Evolutionary conservation across 2,888 invertebrate species (phyloP).

Genomic region (Proisotoma minuta): DNA sequence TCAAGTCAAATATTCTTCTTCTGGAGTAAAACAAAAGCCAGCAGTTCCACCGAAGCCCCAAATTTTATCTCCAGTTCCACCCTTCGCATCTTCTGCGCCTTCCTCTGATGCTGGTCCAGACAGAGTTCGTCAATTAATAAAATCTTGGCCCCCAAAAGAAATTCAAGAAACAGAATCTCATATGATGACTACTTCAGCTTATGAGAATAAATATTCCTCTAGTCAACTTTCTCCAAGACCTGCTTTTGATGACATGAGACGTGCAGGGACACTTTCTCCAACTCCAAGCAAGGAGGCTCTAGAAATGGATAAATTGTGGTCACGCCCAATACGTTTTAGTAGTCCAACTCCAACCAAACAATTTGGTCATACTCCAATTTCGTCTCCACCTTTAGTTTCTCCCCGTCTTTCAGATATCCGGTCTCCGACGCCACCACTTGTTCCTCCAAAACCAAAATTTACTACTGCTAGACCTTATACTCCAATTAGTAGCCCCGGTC

Average conservation of each 20-base stretch:
- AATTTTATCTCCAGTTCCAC: not conserved
- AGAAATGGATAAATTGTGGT: constrained; percentile 66
- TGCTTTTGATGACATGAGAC: not conserved
- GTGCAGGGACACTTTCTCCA: constrained; percentile 48
- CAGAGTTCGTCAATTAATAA: constrained; percentile 16
- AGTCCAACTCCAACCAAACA: constrained; percentile 26
- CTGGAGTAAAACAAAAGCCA: constrained; percentile 10
- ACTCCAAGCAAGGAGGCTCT: constrained; percentile 63
- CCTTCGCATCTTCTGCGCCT: not conserved
- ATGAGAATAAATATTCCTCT: too few species aligned
- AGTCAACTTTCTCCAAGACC: not conserved
- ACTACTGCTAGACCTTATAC: constrained; percentile 58
- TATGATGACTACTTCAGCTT: not conserved
- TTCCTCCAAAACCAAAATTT: constrained; percentile 53
- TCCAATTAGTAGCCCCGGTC: constrained; percentile 50
- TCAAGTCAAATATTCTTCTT: not conserved
- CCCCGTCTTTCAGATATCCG: not conserved
- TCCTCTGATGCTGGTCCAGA: not conserved
- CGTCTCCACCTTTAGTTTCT: constrained; percentile 15
- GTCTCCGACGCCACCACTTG: constrained; percentile 10
- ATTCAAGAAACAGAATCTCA: not conserved
- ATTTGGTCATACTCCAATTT: constrained; percentile 13
- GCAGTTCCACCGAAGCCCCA: constrained; percentile 13
- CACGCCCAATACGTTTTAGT: constrained; percentile 49
- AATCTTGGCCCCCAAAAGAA: constrained; percentile 24